Percentiles rank a stretch among this genome's conserved stretches.
Conservation (phyloP, 2,113 vertebrate genomes). For the Takifugu flavidus region DNA sequence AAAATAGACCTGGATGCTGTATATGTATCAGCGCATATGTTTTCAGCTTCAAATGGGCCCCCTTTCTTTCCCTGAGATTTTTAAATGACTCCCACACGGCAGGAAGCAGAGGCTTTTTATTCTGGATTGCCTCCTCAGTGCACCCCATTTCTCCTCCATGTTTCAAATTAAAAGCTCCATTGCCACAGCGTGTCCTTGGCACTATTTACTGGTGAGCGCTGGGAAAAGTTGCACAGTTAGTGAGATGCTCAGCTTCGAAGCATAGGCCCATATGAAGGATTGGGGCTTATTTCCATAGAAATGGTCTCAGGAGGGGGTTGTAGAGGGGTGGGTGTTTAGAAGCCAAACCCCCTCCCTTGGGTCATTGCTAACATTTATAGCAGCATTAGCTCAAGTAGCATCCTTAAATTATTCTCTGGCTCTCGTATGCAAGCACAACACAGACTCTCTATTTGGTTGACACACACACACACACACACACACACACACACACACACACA, state of each 20-base stretch:
- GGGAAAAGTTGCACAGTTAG: constrained; percentile 32
- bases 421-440: background rate
- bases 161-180: constrained; percentile 28
- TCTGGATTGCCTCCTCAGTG: constrained; percentile 20
- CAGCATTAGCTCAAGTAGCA: constrained; percentile 26
- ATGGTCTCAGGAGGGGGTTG: constrained; percentile 29
- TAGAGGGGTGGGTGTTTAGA: constrained; percentile 29
- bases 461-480: too few species aligned
- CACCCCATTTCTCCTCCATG: constrained; percentile 19
- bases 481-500: too few species aligned
- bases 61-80: constrained; percentile 1
- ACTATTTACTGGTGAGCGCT: constrained; percentile 22
- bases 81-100: constrained; percentile 12
- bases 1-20: constrained; percentile 5
- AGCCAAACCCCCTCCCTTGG: constrained; percentile 8
- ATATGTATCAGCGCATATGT: constrained; percentile 3
- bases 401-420: background rate
- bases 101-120: background rate
- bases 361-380: constrained; percentile 30
- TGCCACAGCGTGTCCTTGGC: background rate
- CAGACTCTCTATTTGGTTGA: background rate
- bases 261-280: constrained; percentile 20
- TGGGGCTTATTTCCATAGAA: constrained; percentile 39
- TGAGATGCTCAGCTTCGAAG: constrained; percentile 18
- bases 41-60: constrained; percentile 15